Base-by-base conservation (phyloP, 2,797 vertebrate genomes). In the Podargus strigoides region DNA sequence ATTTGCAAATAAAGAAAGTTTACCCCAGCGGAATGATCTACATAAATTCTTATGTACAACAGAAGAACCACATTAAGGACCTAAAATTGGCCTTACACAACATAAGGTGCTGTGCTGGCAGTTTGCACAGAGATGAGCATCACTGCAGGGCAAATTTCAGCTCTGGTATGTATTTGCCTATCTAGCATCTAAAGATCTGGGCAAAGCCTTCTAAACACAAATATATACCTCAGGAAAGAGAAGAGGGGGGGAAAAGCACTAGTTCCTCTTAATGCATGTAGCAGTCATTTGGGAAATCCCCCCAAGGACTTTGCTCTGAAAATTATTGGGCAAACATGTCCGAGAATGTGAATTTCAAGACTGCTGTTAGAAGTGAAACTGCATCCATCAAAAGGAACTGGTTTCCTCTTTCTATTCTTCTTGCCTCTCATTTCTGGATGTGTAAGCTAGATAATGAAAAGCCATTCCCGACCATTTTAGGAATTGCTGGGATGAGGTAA, bases 271-370 rank as follows among this genome's bases (percentile, higher is more conserved):
- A 74, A 90, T 64, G 74, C 67, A 67, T 85, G 66, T 55, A 92
- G 74, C 74, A 96, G 69, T 24, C 79, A 79, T 93, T 91, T 96
- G 89, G 92, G 94, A 94, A 97, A 95, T 88, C 52, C 94, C 95
- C 96, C 74, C 36, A 81, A 93, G 83, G 94, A 94, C 66, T 86
- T 76, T 73, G 85, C 76, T 94, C 85, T 76, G 69, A 78, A 91
- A 96, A 90, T 91, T 74, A 95, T 46, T 86, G 80, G 83, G 74
- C 77, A 91, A 96, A 93, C 7, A 3, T 88, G 66, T 78, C 87
- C 93, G 91, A 79, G 74, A 95, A 91, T 63, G 89, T 70, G 87
- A 73, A 95, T 91, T 94, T 92, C 87, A 70, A 73, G 85, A 91
- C 82, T 16, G 82, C 53, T 0, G 14, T 81, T 94, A 81, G 89